Conservation (phyloP, 2,797 vertebrate genomes). For the Antrozous pallidus region DNA sequence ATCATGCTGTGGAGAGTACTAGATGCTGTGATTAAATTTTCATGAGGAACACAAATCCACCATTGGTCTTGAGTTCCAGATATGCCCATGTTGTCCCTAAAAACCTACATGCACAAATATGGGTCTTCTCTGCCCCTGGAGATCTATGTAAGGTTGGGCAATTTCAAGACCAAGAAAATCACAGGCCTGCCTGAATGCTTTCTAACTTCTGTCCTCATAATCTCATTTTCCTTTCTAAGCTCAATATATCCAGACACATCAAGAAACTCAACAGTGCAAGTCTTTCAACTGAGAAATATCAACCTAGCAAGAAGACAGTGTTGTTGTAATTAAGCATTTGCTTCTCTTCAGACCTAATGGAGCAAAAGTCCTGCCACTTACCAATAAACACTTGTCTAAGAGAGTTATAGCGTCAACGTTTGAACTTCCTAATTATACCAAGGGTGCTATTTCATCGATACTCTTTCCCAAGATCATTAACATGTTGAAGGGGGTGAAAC, state of each 20-base stretch:
- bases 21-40: background rate
- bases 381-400: background rate
- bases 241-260: background rate
- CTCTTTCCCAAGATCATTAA: background rate
- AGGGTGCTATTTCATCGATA: background rate
- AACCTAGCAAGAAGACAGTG: background rate
- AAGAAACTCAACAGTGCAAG: background rate
- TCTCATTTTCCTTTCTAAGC: background rate
- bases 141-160: background rate
- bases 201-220: background rate
- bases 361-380: background rate
- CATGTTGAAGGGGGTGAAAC: background rate
- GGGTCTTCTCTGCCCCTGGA: background rate
- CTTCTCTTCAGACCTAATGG: background rate
- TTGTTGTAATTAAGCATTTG: background rate
- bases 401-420: background rate
- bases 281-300: background rate
- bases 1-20: background rate
- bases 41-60: background rate
- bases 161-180: slow-evolving; percentile 23
- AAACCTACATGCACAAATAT: background rate
- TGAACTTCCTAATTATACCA: too few relatives aligned
- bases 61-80: background rate
- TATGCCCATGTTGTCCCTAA: background rate
- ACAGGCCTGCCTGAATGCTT: background rate